Evolutionary conservation across 2,113 vertebrate species (phyloP).

Genomic region (Phrynocephalus versicolor): DNA sequence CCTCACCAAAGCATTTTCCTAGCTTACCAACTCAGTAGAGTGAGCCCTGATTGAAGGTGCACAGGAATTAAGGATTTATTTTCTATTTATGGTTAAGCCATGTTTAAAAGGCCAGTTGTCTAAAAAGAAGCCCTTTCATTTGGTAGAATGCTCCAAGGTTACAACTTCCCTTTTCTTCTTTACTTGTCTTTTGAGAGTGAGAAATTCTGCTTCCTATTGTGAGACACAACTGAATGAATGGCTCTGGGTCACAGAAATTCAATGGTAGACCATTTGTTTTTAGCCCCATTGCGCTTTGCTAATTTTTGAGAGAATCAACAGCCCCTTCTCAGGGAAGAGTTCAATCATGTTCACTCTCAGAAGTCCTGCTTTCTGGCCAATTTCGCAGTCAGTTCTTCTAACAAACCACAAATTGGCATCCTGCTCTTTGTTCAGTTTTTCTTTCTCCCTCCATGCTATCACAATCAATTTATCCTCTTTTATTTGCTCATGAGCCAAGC

Average conservation of each 20-base stretch:
- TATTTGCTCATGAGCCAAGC: not conserved
- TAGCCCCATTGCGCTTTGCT: accelerated
- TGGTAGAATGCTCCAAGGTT: constrained; percentile 27
- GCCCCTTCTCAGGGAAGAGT: not conserved
- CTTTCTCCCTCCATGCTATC: not conserved
- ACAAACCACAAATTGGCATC: constrained; percentile 1
- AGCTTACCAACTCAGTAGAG: constrained; percentile 52
- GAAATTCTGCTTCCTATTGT: not conserved
- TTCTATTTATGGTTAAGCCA: constrained; percentile 35
- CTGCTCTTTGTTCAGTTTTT: constrained; percentile 19
- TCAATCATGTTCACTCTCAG: not conserved
- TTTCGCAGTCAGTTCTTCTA: not conserved
- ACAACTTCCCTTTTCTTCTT: not conserved
- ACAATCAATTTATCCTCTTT: constrained; percentile 1
- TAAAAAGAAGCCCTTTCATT: constrained; percentile 32
- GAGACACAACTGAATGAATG: not conserved
- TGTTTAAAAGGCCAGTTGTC: constrained; percentile 24
- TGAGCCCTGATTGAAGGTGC: constrained; percentile 28
- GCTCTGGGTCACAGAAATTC: constrained; percentile 7
- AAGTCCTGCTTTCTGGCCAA: not conserved
- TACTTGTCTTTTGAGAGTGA: not conserved
- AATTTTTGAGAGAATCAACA: not conserved
- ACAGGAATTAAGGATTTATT: constrained; percentile 55
- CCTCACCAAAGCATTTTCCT: constrained; percentile 39
- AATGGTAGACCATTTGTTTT: not conserved